Evolutionary conservation across 2,113 vertebrate genomes (phyloP).

Genomic region (Centropus unirufus): DNA sequence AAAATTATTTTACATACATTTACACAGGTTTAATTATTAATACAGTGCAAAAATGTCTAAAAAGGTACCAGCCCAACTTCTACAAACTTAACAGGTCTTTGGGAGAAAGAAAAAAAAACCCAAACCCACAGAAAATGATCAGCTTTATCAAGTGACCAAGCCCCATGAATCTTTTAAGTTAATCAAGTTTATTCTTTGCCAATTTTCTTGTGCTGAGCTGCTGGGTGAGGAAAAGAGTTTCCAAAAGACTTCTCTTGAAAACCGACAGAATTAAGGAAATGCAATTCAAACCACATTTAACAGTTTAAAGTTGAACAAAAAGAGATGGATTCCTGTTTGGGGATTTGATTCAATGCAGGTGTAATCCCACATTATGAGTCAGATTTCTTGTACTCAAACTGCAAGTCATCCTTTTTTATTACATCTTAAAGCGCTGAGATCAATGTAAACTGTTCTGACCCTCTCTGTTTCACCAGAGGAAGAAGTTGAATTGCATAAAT

Average conservation of each 20-base stretch:
- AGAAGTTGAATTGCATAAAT: not conserved
- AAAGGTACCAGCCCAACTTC: conserved; percentile 46
- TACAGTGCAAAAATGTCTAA: conserved; percentile 64
- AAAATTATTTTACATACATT: conserved; percentile 46
- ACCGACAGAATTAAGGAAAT: not conserved
- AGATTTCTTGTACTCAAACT: conserved; percentile 12
- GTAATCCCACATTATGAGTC: not conserved
- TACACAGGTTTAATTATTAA: conserved; percentile 44
- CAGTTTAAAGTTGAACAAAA: not conserved
- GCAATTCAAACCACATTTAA: not conserved
- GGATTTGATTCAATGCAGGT: not conserved
- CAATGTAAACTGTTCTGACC: not conserved
- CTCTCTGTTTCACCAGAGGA: not conserved
- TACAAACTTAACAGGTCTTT: conserved; percentile 16
- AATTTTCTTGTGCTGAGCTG: not conserved
- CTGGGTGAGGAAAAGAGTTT: not conserved
- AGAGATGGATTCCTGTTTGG: not conserved
- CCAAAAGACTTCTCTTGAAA: not conserved
- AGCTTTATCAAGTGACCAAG: not conserved
- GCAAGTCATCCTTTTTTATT: conserved; percentile 38
- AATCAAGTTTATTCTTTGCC: not conserved
- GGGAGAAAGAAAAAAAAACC: not conserved
- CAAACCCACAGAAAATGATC: not conserved
- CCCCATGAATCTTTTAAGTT: not conserved
- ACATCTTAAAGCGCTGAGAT: conserved; percentile 21